These are phyloP conservation scores for Microctonus hyperodae DNA, from an alignment of 2,888 invertebrate species.

Conservation along the genomic window DNA sequence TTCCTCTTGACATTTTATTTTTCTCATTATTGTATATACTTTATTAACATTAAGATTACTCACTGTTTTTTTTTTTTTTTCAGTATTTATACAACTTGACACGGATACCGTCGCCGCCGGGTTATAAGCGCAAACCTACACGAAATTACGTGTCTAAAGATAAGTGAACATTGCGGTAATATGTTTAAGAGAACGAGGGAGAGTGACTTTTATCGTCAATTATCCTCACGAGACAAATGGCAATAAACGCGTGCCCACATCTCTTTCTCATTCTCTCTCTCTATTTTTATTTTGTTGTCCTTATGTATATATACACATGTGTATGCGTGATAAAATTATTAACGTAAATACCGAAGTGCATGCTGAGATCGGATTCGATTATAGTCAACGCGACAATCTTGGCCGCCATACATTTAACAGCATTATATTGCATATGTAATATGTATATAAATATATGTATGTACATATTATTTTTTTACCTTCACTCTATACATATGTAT, in stretches of 20 bases:
- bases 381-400: constrained; percentile 37
- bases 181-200: constrained; percentile 18
- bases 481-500: constrained; percentile 14
- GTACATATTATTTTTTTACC: background rate
- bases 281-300: constrained; percentile 1
- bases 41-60: background rate
- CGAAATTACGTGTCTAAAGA: constrained; percentile 16
- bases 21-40: background rate
- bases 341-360: constrained; percentile 54
- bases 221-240: constrained; percentile 34
- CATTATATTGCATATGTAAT: too few relatives aligned
- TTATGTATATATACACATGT: background rate
- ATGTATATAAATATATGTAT: background rate
- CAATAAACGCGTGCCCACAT: constrained; percentile 24
- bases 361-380: constrained; percentile 49
- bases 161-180: constrained; percentile 19
- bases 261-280: background rate
- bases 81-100: constrained; percentile 28
- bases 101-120: constrained; percentile 32
- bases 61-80: background rate
- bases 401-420: constrained; percentile 36
- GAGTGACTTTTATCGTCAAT: constrained; percentile 35
- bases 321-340: constrained; percentile 54
- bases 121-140: background rate
- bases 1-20: background rate